Evolutionary conservation across 2,113 vertebrate species (phyloP).

Genomic region (Xenopus borealis): DNA sequence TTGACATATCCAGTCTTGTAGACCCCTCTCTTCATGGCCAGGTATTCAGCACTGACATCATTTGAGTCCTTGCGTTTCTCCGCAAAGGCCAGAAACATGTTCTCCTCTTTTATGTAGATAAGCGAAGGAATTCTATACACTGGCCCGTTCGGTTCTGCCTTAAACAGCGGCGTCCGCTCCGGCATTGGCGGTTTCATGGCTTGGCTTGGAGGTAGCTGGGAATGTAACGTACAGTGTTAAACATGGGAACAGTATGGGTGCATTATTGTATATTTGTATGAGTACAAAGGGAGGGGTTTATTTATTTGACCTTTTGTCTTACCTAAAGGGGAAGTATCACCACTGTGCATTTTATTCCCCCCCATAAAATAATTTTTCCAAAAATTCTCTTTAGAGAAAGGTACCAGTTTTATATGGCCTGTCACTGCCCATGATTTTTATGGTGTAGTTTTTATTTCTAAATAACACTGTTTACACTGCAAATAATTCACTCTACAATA

Average conservation of each 20-base stretch:
- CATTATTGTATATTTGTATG: too few relatives aligned
- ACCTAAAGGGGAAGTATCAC: too few relatives aligned
- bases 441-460: too few relatives aligned
- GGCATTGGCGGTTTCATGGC: slow-evolving; percentile 3
- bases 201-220: background rate
- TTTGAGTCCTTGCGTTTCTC: slow-evolving; percentile 62
- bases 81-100: slow-evolving; percentile 72
- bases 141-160: background rate
- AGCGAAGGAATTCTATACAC: slow-evolving; percentile 66
- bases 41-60: slow-evolving; percentile 60
- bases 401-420: too few relatives aligned
- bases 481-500: too few relatives aligned
- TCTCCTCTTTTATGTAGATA: slow-evolving; percentile 64
- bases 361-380: too few relatives aligned
- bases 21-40: slow-evolving; percentile 71
- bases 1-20: slow-evolving; percentile 59
- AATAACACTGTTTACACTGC: too few relatives aligned
- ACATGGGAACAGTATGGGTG: background rate
- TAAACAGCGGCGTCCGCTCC: slow-evolving; percentile 18
- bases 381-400: too few relatives aligned
- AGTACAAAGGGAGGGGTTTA: too few relatives aligned
- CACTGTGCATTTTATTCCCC: too few relatives aligned
- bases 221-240: background rate
- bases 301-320: too few relatives aligned
- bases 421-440: too few relatives aligned